Evolutionary conservation across 2,113 vertebrate genomes (phyloP), one percentile per base, ranked within the genome.

Genomic region (Amia ocellicauda): DNA sequence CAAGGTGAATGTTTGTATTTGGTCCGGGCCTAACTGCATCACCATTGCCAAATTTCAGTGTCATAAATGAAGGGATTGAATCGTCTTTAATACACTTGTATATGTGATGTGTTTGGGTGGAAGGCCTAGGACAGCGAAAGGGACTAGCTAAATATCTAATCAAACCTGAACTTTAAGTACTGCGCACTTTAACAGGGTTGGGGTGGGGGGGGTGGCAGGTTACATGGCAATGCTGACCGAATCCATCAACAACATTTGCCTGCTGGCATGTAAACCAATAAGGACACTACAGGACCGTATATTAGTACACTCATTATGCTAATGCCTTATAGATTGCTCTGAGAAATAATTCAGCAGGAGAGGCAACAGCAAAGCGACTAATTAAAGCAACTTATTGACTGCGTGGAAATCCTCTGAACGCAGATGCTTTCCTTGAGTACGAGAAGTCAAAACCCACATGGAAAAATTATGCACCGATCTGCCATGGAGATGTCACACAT

Each of bases 231-330:
- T n/a, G 31, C 7, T 23, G 26, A 22, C 63, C 27, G 3, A 29
- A 31, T 17, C 3, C 3, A 47, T 58, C 16, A 16, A 27, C 22
- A 58, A 14, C 7, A 36, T 65, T 65, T 50, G 7, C 57, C 58
- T 17, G 3, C 14, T 3, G 58, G 58, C 13, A 14, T 52, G 43
- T 31, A 52, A 59, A 60, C 14, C 45, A 47, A 47, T 47, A 47
- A 16, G 19, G 16, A 16, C 42, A 47, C 23, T n/a, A 23, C 50
- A 58, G n/a, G 56, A 41, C 23, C 17, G 49, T 10, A 17, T 60
- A 60, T 60, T 57, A 64, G 62, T 17, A 51, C 14, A 65, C 26
- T 27, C 43, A 60, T 53, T 60, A 66, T 43, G 40, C 13, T 52
- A 43, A 59, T 60, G 56, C 36, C 5, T 31, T 60, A 60, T 66